phyloP scores from a whole-genome alignment of 2,888 invertebrate genomes.

The Neoaliturus tenellus region DNA sequence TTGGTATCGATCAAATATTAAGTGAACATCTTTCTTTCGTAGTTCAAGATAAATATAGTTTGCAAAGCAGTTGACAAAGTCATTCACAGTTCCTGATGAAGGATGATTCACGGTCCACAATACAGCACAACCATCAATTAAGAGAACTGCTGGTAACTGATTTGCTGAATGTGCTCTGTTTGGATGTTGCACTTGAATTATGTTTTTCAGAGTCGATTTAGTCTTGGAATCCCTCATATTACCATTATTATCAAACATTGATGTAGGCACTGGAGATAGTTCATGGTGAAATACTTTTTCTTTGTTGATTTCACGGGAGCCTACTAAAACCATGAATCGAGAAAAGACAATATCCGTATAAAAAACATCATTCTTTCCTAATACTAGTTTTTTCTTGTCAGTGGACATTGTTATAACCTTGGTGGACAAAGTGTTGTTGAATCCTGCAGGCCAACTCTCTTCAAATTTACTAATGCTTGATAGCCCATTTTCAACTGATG shows the following conservation, averaged over 20 bases:
- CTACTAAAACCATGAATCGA: background rate
- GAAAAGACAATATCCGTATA: background rate
- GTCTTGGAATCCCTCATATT: slow-evolving; percentile 7
- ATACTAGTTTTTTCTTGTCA: background rate
- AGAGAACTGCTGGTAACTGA: background rate
- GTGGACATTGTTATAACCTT: background rate
- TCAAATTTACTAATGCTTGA: background rate
- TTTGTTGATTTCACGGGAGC: background rate
- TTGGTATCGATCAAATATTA: slow-evolving; percentile 9
- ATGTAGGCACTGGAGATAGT: background rate
- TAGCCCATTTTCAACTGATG: background rate
- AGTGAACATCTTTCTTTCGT: background rate
- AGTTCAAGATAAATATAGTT: background rate
- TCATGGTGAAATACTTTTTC: slow-evolving; percentile 1
- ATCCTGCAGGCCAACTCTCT: background rate
- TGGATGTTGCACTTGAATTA: background rate
- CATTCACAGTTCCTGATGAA: slow-evolving; percentile 21
- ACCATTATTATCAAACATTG: slow-evolving; percentile 14
- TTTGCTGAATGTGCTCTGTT: slow-evolving; percentile 11
- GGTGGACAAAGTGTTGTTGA: background rate
- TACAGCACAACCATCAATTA: slow-evolving; percentile 21
- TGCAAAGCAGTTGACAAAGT: background rate
- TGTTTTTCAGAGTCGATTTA: slow-evolving; percentile 17
- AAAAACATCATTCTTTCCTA: background rate
- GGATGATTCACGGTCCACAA: slow-evolving; percentile 7